Conservation (phyloP, 37 sponge, comb jelly and placozoan genomes). For the Aphrocallistes beatrix region DNA sequence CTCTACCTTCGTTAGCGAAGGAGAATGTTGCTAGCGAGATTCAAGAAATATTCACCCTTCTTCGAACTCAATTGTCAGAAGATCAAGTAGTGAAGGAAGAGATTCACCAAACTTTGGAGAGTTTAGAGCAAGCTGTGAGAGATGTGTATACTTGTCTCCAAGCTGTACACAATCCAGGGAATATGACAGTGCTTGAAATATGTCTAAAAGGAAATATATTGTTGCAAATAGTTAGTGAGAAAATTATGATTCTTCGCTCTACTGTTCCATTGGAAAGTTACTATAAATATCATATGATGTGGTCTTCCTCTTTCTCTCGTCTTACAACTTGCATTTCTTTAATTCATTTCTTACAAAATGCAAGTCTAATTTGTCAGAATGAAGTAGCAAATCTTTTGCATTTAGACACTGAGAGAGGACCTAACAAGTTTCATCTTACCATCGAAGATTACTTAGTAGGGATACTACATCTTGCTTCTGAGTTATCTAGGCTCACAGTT, state of each 20-base stretch:
- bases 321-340: background rate
- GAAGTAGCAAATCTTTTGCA: background rate
- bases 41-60: background rate
- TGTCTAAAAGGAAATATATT: background rate
- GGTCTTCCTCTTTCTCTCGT: background rate
- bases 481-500: slow-evolving; percentile 59
- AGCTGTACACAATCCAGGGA: slow-evolving; percentile 1
- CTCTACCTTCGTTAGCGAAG: background rate
- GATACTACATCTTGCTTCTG: slow-evolving; percentile 38
- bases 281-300: background rate
- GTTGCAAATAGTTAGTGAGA: background rate
- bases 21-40: background rate
- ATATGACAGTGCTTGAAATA: background rate
- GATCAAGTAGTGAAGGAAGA: background rate
- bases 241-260: background rate
- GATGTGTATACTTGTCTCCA: background rate
- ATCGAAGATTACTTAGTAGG: slow-evolving; percentile 64
- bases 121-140: background rate
- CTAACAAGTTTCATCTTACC: slow-evolving; percentile 47
- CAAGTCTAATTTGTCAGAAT: background rate
- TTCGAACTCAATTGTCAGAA: background rate
- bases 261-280: background rate
- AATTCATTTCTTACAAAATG: background rate
- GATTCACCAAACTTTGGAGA: background rate
- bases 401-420: background rate